Evolutionary conservation across 2,888 invertebrate species (phyloP).

Genomic region (Orthonychiurus folsomi): DNA sequence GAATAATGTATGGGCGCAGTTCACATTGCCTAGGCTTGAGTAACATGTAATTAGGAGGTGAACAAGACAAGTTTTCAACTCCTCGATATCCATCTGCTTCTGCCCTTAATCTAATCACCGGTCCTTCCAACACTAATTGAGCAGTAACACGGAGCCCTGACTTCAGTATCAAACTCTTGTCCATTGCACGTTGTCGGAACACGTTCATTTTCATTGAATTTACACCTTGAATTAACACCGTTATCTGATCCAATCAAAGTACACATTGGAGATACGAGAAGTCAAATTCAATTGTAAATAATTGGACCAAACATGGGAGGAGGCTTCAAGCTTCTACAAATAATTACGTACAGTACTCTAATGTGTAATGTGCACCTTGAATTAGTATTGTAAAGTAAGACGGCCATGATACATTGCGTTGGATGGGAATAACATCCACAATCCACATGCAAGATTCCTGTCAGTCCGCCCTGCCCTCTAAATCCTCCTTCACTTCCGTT

Average conservation of each 20-base stretch:
- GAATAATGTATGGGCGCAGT: not conserved
- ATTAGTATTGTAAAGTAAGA: too few species aligned
- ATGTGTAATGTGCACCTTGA: too few species aligned
- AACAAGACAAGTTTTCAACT: conserved; percentile 14
- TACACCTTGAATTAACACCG: conserved; percentile 12
- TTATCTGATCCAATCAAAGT: conserved; percentile 13
- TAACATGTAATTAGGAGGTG: conserved; percentile 19
- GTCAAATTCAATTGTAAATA: not conserved
- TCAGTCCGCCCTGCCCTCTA: too few species aligned
- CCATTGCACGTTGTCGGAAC: too few species aligned
- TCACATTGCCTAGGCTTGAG: not conserved
- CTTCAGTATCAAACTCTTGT: too few species aligned
- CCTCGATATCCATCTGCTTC: conserved; percentile 30
- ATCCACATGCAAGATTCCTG: too few species aligned
- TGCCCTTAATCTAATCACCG: not conserved
- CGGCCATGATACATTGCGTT: too few species aligned
- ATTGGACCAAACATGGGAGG: too few species aligned
- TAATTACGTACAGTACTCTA: too few species aligned
- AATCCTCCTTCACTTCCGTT: not conserved
- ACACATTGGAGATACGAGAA: too few species aligned
- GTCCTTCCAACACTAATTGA: conserved; percentile 18
- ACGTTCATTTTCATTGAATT: conserved; percentile 23
- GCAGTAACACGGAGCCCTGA: conserved; percentile 12
- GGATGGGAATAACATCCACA: too few species aligned
- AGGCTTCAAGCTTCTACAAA: too few species aligned